Base-by-base conservation (phyloP, 2,797 vertebrate genomes). In the Hydrolagus colliei region DNA sequence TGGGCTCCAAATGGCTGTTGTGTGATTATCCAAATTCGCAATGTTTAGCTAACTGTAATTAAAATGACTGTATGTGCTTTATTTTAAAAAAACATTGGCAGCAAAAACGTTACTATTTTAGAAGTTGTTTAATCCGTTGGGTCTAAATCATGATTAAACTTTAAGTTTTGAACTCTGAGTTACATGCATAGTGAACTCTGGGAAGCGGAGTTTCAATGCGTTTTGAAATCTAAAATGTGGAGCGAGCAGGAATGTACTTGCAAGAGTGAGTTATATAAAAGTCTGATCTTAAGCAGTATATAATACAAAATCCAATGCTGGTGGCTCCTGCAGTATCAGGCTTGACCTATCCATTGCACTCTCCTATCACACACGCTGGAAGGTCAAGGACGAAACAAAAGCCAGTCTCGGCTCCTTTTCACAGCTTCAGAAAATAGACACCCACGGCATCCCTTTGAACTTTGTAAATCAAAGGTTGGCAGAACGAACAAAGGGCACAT, bases 401-500 rank as follows among this genome's bases (percentile, higher is more conserved):
- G 79, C 65, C 65, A 84, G 79, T 32, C 65, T 71, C 79, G 12
- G 65, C 65, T 84, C 62, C 18, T 22, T 73, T 74, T 61, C 71
- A 86, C 59, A 62, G 72, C 85, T 32, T 18, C 72, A 73, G n/a
- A 73, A 86, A 61, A 86, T 62, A 86, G 72, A 73, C 86, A 77
- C 65, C 63, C 86, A 78, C 75, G 18, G 52, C 61, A 72, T 84
- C 52, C 63, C 68, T 62, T 62, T 82, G 52, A 72, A 65, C 74
- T 87, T 20, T 86, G 65, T 75, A 71, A 71, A 87, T 77, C 41
- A 79, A 87, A 88, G 86, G 87, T 88, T 86, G 87, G 73, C 76
- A 68, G 71, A 75, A 35, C 7, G 82, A 85, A 73, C 86, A 75
- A 73, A 84, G 74, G 82, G 79, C 65, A 76, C 18, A 72, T 18